These are phyloP conservation scores for Lacanobia oleracea DNA, from an alignment of 2,888 invertebrate species.

Conservation along the genomic window DNA sequence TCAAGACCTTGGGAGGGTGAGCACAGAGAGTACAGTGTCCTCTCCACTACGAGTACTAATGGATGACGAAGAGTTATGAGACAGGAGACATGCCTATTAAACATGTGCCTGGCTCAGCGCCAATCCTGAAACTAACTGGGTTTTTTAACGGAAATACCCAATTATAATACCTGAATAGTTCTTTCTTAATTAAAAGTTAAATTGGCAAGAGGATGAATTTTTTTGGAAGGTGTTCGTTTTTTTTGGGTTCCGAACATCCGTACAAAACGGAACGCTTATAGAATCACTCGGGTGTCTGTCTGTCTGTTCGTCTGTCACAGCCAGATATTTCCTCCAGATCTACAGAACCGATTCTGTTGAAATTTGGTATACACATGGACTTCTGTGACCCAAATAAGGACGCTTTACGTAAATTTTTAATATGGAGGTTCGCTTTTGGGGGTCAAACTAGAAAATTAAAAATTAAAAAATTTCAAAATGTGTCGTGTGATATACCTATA, in stretches of 20 bases:
- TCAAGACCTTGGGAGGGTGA: background rate
- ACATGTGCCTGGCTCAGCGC: conserved; percentile 34
- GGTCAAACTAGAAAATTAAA: too few relatives aligned
- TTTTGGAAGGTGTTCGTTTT: background rate
- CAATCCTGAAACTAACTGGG: conserved; percentile 10
- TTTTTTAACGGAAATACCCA: conserved; percentile 50
- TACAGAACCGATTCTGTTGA: too few relatives aligned
- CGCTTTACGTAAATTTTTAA: too few relatives aligned
- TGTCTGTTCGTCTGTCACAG: too few relatives aligned
- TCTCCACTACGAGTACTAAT: conserved; percentile 1
- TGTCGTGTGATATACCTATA: too few relatives aligned
- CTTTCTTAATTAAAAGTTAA: conserved; percentile 23
- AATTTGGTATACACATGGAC: too few relatives aligned
- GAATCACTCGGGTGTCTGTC: too few relatives aligned
- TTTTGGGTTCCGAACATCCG: background rate
- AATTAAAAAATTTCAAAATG: too few relatives aligned
- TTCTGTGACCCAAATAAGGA: too few relatives aligned
- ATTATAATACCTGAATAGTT: conserved; percentile 40
- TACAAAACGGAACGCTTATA: too few relatives aligned
- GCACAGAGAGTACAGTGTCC: background rate
- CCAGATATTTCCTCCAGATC: too few relatives aligned
- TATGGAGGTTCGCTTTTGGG: too few relatives aligned
- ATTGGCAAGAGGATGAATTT: background rate
- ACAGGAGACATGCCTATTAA: conserved; percentile 35
- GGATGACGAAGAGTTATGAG: conserved; percentile 34